Evolutionary conservation across 2,797 vertebrate species (phyloP), one percentile per base, ranked within the genome.

Genomic region (Acipenser ruthenus): DNA sequence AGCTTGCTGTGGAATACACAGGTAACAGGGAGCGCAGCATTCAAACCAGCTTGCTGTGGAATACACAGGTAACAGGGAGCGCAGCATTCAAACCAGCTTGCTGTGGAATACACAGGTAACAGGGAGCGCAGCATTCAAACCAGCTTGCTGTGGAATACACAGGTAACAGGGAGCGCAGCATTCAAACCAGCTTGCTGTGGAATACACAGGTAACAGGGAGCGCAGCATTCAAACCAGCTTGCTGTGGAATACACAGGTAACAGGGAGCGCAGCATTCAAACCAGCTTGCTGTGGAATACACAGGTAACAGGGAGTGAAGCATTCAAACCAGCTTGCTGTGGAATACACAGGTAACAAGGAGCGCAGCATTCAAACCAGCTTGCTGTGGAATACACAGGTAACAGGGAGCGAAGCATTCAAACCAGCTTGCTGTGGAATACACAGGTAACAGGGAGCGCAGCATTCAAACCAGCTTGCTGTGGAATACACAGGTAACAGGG

Each of bases 21-120:
- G 23, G 23, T 37, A 37, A 37, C 23, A 37, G 23, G 23, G 23
- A 37, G 23, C 23, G 23, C 23, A 37, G 23, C 23, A 37, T 37
- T 37, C 23, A 37, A 37, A 37, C 23, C 23, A 37, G 23, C 23
- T 37, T 37, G 23, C 23, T 37, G 23, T 37, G 23, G 23, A 37
- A 37, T 37, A 37, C 23, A 37, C 23, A 37, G 23, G 23, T 37
- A 37, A 37, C 23, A 37, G 23, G 23, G 23, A 37, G 23, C 23
- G 23, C 23, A 37, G 23, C 23, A 37, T 37, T 37, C 23, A 37
- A 37, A 37, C 23, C 23, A 37, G 23, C 23, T 37, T 37, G 23
- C 23, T 37, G 23, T 37, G 91, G 90, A 51, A 92, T 92, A 73
- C 91, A 92, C 78, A 87, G 91, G 91, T 92, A 72, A 8, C 23